A percentile compares a stretch with the other conserved stretches of the same genome.
These are phyloP conservation scores for Cyprinodon diabolis DNA, from an alignment of 2,797 vertebrate genomes.

Conservation along the genomic window DNA sequence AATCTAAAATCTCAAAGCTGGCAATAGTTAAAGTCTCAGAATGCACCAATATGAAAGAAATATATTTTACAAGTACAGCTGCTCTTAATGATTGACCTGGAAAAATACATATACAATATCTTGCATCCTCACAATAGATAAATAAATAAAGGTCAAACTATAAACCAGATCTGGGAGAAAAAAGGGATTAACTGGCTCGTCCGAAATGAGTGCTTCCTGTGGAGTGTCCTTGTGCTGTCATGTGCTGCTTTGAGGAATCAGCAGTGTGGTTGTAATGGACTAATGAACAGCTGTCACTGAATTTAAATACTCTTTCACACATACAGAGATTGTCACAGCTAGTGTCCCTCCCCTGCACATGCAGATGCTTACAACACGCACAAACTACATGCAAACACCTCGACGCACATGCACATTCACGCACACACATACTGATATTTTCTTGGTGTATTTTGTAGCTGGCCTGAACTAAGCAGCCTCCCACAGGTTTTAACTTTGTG, in stretches of 20 bases:
- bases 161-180: not conserved
- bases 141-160: slow-evolving; percentile 10
- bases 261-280: slow-evolving; percentile 89
- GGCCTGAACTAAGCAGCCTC: slow-evolving; percentile 55
- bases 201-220: slow-evolving; percentile 33
- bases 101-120: not conserved
- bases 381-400: slow-evolving; percentile 32
- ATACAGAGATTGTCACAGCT: slow-evolving; percentile 56
- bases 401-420: slow-evolving; percentile 24
- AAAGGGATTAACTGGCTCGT: not conserved
- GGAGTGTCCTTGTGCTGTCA: slow-evolving; percentile 61
- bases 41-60: not conserved
- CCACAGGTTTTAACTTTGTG: slow-evolving; percentile 70
- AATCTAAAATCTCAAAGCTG: not conserved
- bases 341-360: slow-evolving; percentile 50
- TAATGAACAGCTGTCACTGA: slow-evolving; percentile 98
- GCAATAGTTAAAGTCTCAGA: not conserved
- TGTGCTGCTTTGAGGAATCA: slow-evolving; percentile 85
- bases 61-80: not conserved
- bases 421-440: slow-evolving; percentile 23
- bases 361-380: slow-evolving; percentile 59
- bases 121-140: not conserved
- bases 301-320: slow-evolving; percentile 85
- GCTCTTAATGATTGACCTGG: not conserved
- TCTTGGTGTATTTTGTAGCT: slow-evolving; percentile 47